Conservation (phyloP, 2,888 invertebrate genomes). For the Drymonia ruficornis region DNA sequence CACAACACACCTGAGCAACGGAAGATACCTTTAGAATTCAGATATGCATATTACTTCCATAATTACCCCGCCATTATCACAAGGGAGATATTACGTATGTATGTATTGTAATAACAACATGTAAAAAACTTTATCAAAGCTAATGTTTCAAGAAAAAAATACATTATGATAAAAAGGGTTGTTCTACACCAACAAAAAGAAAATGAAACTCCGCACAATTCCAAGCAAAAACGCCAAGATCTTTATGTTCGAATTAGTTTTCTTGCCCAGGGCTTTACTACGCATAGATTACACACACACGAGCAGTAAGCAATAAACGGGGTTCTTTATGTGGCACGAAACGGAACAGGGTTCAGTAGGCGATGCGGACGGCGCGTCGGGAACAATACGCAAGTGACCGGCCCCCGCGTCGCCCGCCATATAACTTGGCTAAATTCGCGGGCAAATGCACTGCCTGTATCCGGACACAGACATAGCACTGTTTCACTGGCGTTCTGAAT, state of each 20-base stretch:
- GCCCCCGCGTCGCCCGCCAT: slow-evolving; percentile 15
- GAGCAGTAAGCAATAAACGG: slow-evolving; percentile 57
- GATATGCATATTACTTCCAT: slow-evolving; percentile 2
- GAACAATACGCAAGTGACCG: slow-evolving; percentile 58
- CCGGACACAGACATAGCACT: slow-evolving; percentile 50
- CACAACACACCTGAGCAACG: slow-evolving; percentile 46
- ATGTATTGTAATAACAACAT: not conserved
- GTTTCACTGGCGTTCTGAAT: slow-evolving; percentile 47
- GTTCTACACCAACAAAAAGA: slow-evolving; percentile 17
- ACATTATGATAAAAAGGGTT: not conserved
- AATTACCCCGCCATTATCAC: not conserved
- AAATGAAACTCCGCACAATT: slow-evolving; percentile 25
- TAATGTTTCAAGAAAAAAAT: not conserved
- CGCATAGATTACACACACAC: slow-evolving; percentile 59
- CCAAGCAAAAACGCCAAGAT: slow-evolving; percentile 29
- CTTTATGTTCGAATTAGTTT: slow-evolving; percentile 43
- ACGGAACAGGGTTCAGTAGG: slow-evolving; percentile 57
- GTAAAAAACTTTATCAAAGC: not conserved
- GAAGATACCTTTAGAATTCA: slow-evolving; percentile 22
- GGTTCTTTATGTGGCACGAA: slow-evolving; percentile 65
- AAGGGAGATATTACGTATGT: no score
- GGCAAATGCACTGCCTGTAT: slow-evolving; percentile 66
- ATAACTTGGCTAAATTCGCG: slow-evolving; percentile 65
- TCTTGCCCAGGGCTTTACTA: slow-evolving; percentile 45
- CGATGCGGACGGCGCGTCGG: slow-evolving; percentile 47